Evolutionary conservation across 2,888 invertebrate genomes (phyloP), one percentile per base, ranked within the genome.

Genomic region (Xylota sylvarum): DNA sequence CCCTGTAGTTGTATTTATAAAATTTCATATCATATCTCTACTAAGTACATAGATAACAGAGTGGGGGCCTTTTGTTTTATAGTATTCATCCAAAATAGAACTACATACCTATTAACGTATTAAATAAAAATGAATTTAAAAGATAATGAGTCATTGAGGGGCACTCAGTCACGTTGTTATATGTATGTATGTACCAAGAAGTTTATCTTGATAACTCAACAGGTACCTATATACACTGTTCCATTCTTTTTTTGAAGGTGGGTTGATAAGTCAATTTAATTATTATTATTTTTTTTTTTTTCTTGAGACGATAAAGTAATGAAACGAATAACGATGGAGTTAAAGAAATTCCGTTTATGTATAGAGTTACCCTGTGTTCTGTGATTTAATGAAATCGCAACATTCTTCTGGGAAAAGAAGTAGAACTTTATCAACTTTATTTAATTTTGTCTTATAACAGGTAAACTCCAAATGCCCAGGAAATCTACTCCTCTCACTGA

Each of bases 91-190:
- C 37, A 12, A 40, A 48, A 48, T 48, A 19, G 10, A 19, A 19
- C 46, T n/a, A n/a, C n/a, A n/a, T n/a, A n/a, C n/a, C n/a, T 46
- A 48, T 19, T 48, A 48, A 48, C 19, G 19, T 19, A 48, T 19
- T 19, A 9, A 48, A 48, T 19, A 48, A 48, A 23, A 5, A 48
- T 10, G 1, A 48, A 23, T 5, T n/a, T 5, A n/a, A 55, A 30
- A 30, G 5, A 32, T 9, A 43, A 55, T 55, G 55, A 55, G 6
- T 55, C 55, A 55, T 14, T 23, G 19, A 52, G 30, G 27, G 10
- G 14, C 14, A 32, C 14, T n/a, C 32, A 14, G 32, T 32, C n/a
- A 32, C 5, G 7, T 27, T 55, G 7, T 23, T 23, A 1, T 23
- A 1, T 3, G 23, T n/a, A 32, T n/a, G n/a, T n/a, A n/a, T n/a